Percentiles rank a stretch among this genome's conserved stretches.
Conservation (phyloP, 2,113 vertebrate species). For the Odontesthes bonariensis region DNA sequence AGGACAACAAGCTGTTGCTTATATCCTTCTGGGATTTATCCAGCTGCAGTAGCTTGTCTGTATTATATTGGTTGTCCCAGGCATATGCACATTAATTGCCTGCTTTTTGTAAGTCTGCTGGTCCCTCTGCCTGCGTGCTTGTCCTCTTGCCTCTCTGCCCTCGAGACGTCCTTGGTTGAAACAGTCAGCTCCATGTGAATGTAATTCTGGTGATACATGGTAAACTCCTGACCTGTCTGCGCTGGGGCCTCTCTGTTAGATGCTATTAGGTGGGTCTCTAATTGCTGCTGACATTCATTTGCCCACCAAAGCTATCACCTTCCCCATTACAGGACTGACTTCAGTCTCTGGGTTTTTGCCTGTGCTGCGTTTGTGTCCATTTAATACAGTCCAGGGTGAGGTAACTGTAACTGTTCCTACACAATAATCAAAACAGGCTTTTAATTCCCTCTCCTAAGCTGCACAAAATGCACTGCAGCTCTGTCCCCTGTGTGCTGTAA, state of each 20-base stretch:
- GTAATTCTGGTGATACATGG: slow-evolving; percentile 81
- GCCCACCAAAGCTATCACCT: slow-evolving; percentile 77
- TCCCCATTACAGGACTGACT: slow-evolving; percentile 67
- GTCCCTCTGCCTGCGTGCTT: slow-evolving; percentile 17
- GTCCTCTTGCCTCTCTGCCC: slow-evolving; percentile 66
- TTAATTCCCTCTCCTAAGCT: slow-evolving; percentile 29
- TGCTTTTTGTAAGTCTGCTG: slow-evolving; percentile 27
- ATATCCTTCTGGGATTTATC: slow-evolving; percentile 34
- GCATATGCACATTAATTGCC: slow-evolving; percentile 52
- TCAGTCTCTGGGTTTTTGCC: slow-evolving; percentile 59
- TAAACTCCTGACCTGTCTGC: slow-evolving; percentile 74
- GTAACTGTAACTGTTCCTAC: slow-evolving; percentile 37
- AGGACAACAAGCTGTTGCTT: slow-evolving; percentile 39
- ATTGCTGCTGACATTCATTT: slow-evolving; percentile 85
- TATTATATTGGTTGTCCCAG: slow-evolving; percentile 37
- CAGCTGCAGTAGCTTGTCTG: slow-evolving; percentile 15
- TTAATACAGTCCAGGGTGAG: slow-evolving; percentile 2
- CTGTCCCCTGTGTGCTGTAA: slow-evolving; percentile 36
- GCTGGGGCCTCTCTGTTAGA: slow-evolving; percentile 66
- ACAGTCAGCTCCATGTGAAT: slow-evolving; percentile 64
- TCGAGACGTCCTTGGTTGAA: slow-evolving; percentile 80
- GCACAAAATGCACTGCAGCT: slow-evolving; percentile 32
- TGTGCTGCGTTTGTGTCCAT: slow-evolving; percentile 28
- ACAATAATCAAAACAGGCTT: slow-evolving; percentile 47
- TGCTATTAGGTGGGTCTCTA: slow-evolving; percentile 77